Base-by-base conservation (phyloP, 2,797 vertebrate species). In the Petrocephalus sullivani region DNA sequence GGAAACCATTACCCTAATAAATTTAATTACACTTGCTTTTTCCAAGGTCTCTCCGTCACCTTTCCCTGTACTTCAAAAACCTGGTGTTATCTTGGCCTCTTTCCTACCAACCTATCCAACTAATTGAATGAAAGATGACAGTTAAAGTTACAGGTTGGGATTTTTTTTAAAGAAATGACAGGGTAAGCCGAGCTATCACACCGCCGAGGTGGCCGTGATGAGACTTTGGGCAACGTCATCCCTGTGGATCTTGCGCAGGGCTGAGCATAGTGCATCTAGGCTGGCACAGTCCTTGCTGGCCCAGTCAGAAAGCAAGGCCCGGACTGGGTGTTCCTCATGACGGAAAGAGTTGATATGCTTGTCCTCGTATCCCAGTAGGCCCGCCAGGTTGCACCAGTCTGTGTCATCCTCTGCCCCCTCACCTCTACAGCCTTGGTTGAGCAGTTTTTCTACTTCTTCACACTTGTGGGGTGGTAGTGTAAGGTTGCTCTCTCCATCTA, bases 361-460 rank as follows among this genome's bases (percentile, higher is more conserved):
- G 28, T 98, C 97, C 90, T 97, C 95, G 90, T 99, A 99, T 67
- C 98, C 98, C 90, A 99, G 95, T 90, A 98, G 96, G 0, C 95
- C 96, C 0, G 98, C 98, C 93, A 99, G 94, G 92, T 94, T 97
- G 93, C 96, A 94, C 98, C 98, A 99, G 86, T 96, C 95, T 12
- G 97, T 97, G 88, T 98, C 97, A 14, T 97, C 96, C 0, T 95
- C 93, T 0, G 95, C 95, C 82, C 92, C 89, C 37, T 94, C 93
- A 28, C 91, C 92, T 5, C 93, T 92, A 0, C 49, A 87, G 89
- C 95, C 92, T 23, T 89, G 90, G 94, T 95, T 96, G 89, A 99
- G 95, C 89, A 99, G 96, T 90, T 98, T 97, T 94, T 99, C 98
- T 75, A 99, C 96, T 91, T 99, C 98, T 89, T 99, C 97, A 81